phyloP scores from a whole-genome alignment of 2,888 invertebrate genomes.

The Rutpela maculata region DNA sequence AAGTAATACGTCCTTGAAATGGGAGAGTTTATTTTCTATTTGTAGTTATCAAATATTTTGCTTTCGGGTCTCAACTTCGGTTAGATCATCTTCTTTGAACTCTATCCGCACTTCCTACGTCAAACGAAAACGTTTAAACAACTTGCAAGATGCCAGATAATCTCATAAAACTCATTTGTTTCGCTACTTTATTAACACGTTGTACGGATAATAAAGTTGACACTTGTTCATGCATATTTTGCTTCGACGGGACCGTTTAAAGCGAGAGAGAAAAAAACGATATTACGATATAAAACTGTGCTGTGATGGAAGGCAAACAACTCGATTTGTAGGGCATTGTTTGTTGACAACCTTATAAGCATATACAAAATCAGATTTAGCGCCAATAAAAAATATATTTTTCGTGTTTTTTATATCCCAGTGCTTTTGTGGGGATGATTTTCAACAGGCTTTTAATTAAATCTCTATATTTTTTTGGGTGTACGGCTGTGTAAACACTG shows the following conservation, averaged over 20 bases:
- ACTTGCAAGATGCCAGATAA: conserved; percentile 1
- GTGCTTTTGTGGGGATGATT: background rate
- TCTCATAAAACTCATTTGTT: conserved; percentile 14
- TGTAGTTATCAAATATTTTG: too few relatives aligned
- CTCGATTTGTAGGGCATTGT: conserved; percentile 35
- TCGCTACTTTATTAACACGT: conserved; percentile 27
- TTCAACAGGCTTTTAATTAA: conserved; percentile 22
- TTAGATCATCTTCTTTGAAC: too few relatives aligned
- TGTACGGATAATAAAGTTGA: conserved; percentile 30
- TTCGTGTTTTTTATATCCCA: conserved; percentile 7
- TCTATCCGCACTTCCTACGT: background rate
- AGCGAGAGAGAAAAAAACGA: conserved; percentile 21
- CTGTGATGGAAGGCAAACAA: conserved; percentile 34
- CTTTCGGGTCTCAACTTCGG: too few relatives aligned
- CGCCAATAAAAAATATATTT: conserved; percentile 32
- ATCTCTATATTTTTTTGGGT: background rate
- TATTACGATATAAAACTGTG: conserved; percentile 20
- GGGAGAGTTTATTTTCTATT: too few relatives aligned
- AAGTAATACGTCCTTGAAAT: too few relatives aligned
- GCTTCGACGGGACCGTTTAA: conserved; percentile 29
- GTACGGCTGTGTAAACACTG: conserved; percentile 16
- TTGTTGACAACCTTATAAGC: conserved; percentile 37
- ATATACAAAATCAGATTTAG: conserved; percentile 19
- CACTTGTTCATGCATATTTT: conserved; percentile 34
- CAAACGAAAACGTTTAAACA: background rate